phyloP scores from a whole-genome alignment of 1,140 invertebrate genomes.

The Nautilus pompilius region DNA sequence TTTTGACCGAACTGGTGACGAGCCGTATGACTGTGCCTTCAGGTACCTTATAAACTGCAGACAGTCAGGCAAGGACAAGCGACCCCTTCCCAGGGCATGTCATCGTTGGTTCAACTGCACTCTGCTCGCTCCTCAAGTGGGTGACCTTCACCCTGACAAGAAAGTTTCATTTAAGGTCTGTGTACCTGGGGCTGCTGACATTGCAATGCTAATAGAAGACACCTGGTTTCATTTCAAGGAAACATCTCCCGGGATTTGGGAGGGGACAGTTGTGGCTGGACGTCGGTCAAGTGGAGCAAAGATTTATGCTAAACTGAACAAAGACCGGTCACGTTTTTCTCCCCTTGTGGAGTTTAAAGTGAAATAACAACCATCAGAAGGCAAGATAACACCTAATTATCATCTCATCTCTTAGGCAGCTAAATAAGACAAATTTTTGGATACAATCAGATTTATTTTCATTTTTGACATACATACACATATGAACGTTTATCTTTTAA shows the following conservation, averaged over 20 bases:
- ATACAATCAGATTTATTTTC: too few species aligned
- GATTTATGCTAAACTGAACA: slow-evolving; percentile 44
- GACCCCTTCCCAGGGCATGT: slow-evolving; percentile 45
- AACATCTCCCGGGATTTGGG: slow-evolving; percentile 43
- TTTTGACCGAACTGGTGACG: slow-evolving; percentile 9
- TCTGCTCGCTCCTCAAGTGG: slow-evolving; percentile 45
- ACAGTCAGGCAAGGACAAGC: slow-evolving; percentile 36
- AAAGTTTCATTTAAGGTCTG: slow-evolving; percentile 43
- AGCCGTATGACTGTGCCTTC: slow-evolving; percentile 43
- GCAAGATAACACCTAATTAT: too few species aligned
- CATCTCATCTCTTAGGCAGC: too few species aligned
- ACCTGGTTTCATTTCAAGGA: slow-evolving; percentile 46
- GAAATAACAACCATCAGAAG: slow-evolving; percentile 15
- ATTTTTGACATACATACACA: too few species aligned
- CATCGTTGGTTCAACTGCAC: slow-evolving; percentile 46
- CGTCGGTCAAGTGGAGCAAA: slow-evolving; percentile 36
- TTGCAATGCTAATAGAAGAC: slow-evolving; percentile 44
- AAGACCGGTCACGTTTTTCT: slow-evolving; percentile 41
- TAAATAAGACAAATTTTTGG: too few species aligned
- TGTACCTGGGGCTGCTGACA: slow-evolving; percentile 40
- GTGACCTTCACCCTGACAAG: slow-evolving; percentile 33
- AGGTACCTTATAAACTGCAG: slow-evolving; percentile 48
- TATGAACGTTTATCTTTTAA: too few species aligned
- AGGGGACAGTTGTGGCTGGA: slow-evolving; percentile 44
- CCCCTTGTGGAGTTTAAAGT: slow-evolving; percentile 47